These are phyloP conservation scores for Petrolisthes manimaculis DNA, from an alignment of 2,888 invertebrate species.

Conservation along the genomic window DNA sequence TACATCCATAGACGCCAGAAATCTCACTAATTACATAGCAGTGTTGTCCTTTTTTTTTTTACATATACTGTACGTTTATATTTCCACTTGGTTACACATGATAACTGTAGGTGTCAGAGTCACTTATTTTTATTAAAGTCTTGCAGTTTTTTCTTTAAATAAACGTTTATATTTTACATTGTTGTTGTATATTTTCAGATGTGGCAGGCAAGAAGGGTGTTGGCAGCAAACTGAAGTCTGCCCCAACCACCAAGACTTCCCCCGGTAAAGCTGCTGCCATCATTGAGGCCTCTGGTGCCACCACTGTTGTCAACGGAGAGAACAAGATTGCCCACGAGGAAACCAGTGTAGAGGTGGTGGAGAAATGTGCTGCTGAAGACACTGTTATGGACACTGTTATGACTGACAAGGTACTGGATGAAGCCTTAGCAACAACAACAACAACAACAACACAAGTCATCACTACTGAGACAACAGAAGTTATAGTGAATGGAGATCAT, in stretches of 20 bases:
- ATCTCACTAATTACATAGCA: no score
- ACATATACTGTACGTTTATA: no score
- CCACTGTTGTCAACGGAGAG: constrained; percentile 56
- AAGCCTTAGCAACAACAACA: constrained; percentile 14
- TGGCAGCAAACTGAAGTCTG: constrained; percentile 36
- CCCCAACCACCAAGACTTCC: constrained; percentile 21
- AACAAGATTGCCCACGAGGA: constrained; percentile 62
- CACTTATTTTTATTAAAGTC: not conserved
- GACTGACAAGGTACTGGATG: constrained; percentile 26
- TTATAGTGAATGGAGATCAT: constrained; percentile 62
- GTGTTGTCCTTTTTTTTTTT: no score
- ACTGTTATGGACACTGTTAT: constrained; percentile 37
- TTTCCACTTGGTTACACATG: not conserved
- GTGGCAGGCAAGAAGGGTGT: constrained; percentile 41
- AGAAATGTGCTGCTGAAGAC: constrained; percentile 56
- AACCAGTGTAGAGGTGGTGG: constrained; percentile 60
- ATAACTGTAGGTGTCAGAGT: not conserved
- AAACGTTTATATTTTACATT: not conserved
- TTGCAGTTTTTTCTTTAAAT: not conserved
- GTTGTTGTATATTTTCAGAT: constrained; percentile 20
- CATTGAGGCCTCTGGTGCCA: not conserved
- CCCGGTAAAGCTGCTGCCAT: constrained; percentile 31
- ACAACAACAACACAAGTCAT: constrained; percentile 26
- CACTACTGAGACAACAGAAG: constrained; percentile 41
- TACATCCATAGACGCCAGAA: no score